These are phyloP conservation scores for Alloplasta piceator DNA, from an alignment of 2,888 invertebrate species.

Conservation along the genomic window DNA sequence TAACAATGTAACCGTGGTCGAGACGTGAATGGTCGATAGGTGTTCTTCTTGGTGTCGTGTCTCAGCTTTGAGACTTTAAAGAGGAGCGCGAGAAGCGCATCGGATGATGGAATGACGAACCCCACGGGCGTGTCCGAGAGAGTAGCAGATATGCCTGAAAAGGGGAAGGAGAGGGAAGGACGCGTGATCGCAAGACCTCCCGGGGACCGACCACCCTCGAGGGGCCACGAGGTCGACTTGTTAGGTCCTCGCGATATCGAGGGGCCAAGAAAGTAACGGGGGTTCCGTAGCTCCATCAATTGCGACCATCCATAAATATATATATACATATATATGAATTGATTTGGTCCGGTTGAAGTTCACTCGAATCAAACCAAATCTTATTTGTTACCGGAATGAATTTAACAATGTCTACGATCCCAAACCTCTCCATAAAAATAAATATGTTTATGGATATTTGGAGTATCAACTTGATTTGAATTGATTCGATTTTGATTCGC, in stretches of 20 bases:
- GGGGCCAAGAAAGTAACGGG: conserved; percentile 66
- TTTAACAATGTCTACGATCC: too few species aligned
- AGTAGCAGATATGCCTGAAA: conserved; percentile 76
- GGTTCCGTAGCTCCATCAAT: conserved; percentile 55
- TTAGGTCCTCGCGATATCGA: conserved; percentile 77
- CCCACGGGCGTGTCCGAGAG: conserved; percentile 80
- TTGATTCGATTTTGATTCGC: too few species aligned
- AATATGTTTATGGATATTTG: too few species aligned
- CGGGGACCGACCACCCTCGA: conserved; percentile 81
- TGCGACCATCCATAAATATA: conserved; percentile 19
- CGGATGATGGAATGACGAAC: conserved; percentile 80
- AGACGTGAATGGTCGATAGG: background rate
- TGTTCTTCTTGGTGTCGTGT: conserved; percentile 61
- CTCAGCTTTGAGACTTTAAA: conserved; percentile 56
- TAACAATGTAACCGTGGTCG: too few species aligned
- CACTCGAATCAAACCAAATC: too few species aligned
- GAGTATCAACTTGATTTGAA: too few species aligned
- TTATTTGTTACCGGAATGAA: too few species aligned
- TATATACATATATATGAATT: background rate
- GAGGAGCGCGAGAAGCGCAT: conserved; percentile 57
- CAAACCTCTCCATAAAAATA: too few species aligned
- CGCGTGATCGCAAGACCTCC: conserved; percentile 83
- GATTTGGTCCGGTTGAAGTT: too few species aligned
- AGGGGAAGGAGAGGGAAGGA: conserved; percentile 63
- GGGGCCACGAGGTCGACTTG: conserved; percentile 82